Percentiles rank a stretch among this genome's conserved stretches.
phyloP scores from a whole-genome alignment of 2,888 invertebrate species.

The Drosophila meridiana region DNA sequence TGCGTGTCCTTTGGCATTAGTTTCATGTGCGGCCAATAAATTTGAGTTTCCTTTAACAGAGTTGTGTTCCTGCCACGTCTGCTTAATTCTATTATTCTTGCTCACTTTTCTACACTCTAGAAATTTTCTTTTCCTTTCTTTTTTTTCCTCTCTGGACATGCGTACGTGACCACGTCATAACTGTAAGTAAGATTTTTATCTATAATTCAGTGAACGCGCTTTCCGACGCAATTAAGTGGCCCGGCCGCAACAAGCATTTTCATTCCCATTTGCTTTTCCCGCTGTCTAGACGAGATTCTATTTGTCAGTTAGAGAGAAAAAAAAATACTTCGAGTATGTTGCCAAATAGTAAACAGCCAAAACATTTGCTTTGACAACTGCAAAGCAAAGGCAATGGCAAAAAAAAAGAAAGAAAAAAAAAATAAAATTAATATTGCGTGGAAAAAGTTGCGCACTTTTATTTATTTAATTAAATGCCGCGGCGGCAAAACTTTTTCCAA shows the following conservation, averaged over 20 bases:
- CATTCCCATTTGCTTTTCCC: slow-evolving; percentile 20
- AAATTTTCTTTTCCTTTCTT: not conserved
- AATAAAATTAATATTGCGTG: slow-evolving; percentile 17
- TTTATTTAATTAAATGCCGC: slow-evolving; percentile 76
- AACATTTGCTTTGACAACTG: slow-evolving; percentile 62
- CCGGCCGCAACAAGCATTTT: slow-evolving; percentile 51
- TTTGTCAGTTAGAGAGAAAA: slow-evolving; percentile 53
- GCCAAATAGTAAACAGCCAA: slow-evolving; percentile 20
- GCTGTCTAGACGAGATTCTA: slow-evolving; percentile 69
- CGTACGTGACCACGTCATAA: slow-evolving; percentile 80
- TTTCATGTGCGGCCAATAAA: slow-evolving; percentile 74
- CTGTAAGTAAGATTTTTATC: slow-evolving; percentile 77
- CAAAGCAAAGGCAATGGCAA: slow-evolving; percentile 17
- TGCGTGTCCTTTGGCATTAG: slow-evolving; percentile 70
- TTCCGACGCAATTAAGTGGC: slow-evolving; percentile 49
- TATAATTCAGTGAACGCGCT: slow-evolving; percentile 71
- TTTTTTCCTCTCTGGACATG: slow-evolving; percentile 18
- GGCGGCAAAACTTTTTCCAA: slow-evolving; percentile 52
- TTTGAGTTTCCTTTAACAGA: slow-evolving; percentile 59
- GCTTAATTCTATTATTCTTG: slow-evolving; percentile 77
- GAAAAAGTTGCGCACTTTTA: slow-evolving; percentile 63
- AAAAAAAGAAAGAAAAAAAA: not conserved
- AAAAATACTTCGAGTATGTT: slow-evolving; percentile 11
- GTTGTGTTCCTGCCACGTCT: slow-evolving; percentile 64
- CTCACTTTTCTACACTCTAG: slow-evolving; percentile 30